Evolutionary conservation across 92 coral and sea anemone species (phyloP).

Genomic region (Epizoanthus ramosus): DNA sequence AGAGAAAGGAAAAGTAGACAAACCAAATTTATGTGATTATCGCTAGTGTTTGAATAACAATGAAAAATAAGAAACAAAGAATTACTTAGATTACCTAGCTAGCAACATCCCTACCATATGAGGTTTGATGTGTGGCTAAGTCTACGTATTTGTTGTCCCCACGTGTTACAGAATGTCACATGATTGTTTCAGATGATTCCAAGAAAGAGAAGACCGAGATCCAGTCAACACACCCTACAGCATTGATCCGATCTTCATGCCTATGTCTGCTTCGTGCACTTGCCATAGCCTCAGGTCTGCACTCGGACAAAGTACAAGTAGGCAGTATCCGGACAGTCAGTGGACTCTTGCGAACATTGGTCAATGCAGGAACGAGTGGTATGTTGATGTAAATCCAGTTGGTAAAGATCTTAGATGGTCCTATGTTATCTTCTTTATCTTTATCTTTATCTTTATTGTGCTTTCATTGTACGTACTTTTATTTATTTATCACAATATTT

Average conservation of each 20-base stretch:
- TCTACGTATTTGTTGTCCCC: too few species aligned
- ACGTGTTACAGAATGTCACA: too few species aligned
- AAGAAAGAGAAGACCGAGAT: slow-evolving; percentile 87
- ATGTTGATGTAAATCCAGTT: neutral
- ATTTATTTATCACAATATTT: too few species aligned
- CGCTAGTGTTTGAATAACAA: too few species aligned
- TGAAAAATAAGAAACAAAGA: too few species aligned
- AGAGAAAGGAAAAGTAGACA: too few species aligned
- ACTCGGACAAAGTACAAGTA: slow-evolving; percentile 80
- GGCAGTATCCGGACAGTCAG: slow-evolving; percentile 86
- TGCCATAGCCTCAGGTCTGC: slow-evolving; percentile 85
- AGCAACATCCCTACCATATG: too few species aligned
- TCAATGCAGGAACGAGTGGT: slow-evolving; percentile 85
- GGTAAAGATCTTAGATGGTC: neutral
- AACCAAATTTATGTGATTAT: too few species aligned
- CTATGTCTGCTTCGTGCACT: slow-evolving; percentile 87
- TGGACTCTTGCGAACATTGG: slow-evolving; percentile 77
- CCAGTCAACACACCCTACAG: slow-evolving; percentile 91
- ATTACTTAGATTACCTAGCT: too few species aligned
- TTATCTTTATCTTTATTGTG: too few species aligned
- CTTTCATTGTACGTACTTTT: too few species aligned
- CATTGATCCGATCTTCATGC: slow-evolving; percentile 90
- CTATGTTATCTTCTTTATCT: neutral
- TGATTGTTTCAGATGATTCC: slow-evolving; percentile 70
- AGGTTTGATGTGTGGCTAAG: too few species aligned